Evolutionary conservation across 2,113 vertebrate species (phyloP).

Genomic region (Larimichthys polyactis): DNA sequence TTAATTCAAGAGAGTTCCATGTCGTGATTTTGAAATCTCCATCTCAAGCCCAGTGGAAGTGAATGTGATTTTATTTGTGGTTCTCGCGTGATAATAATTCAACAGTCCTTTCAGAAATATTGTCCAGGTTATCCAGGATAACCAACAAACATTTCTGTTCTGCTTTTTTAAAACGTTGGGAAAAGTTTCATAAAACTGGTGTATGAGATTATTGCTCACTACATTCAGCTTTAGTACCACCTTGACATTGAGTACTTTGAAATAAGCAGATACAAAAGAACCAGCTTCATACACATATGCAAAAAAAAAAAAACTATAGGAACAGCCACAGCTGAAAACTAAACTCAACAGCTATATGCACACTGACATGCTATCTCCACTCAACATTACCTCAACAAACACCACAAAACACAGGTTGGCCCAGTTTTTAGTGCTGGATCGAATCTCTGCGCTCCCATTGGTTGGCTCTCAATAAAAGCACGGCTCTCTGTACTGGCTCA

Average conservation of each 20-base stretch:
- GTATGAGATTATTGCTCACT: not conserved
- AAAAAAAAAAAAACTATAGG: not conserved
- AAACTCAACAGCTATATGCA: constrained; percentile 24
- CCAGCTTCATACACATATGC: not conserved
- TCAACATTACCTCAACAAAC: constrained; percentile 59
- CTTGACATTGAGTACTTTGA: not conserved
- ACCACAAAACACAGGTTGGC: constrained; percentile 55
- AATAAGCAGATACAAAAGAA: not conserved
- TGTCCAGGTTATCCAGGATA: not conserved
- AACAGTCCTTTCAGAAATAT: not conserved
- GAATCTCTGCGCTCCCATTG: constrained; percentile 59
- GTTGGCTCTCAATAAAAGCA: constrained; percentile 81
- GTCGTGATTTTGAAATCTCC: not conserved
- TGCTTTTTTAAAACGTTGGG: not conserved
- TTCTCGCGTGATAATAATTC: too few relatives aligned
- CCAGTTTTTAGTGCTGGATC: constrained; percentile 44
- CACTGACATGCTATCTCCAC: constrained; percentile 26
- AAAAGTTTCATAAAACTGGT: not conserved
- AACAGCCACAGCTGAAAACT: constrained; percentile 1
- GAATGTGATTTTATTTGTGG: not conserved
- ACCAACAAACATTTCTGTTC: not conserved
- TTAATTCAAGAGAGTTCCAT: not conserved
- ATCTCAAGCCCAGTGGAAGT: not conserved
- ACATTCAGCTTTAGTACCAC: not conserved
- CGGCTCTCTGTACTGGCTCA: constrained; percentile 33